These are phyloP conservation scores for Ellobius talpinus DNA, from an alignment of 2,113 vertebrate species.

Conservation along the genomic window DNA sequence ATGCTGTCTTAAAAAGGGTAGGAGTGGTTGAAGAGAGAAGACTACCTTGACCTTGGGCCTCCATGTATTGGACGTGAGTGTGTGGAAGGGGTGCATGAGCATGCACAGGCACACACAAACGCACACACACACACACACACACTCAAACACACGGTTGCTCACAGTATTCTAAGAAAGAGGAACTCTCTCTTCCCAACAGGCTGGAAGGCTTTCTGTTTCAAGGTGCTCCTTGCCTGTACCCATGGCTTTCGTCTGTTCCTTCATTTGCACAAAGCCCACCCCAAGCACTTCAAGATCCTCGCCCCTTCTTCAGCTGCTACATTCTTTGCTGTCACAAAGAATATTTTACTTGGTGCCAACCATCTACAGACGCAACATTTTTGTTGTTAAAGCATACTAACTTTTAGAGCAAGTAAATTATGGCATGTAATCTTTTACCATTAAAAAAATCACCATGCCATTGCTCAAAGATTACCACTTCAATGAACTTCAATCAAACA, in stretches of 20 bases:
- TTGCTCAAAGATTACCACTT: conserved; percentile 13
- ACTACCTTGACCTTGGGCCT: neutral
- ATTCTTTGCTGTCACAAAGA: neutral
- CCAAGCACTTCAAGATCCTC: neutral
- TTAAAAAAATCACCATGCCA: neutral
- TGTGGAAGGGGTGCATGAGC: neutral
- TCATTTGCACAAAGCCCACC: rapidly evolving
- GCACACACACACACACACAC: too few relatives aligned
- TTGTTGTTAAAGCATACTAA: neutral
- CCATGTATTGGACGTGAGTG: too few relatives aligned
- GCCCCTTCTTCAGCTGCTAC: neutral
- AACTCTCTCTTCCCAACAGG: neutral
- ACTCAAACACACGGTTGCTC: neutral
- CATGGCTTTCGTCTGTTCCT: rapidly evolving
- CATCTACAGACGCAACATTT: neutral
- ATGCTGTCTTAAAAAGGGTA: neutral
- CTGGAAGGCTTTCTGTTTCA: neutral
- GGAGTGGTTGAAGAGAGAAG: neutral
- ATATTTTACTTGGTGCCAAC: neutral
- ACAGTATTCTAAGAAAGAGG: neutral
- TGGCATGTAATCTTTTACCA: neutral
- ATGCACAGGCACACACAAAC: neutral
- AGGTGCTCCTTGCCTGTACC: neutral
- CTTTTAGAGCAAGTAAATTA: neutral
- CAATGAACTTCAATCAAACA: conserved; percentile 25